Base-by-base conservation (phyloP, 2,797 vertebrate genomes). In the Pteropus rufus region DNA sequence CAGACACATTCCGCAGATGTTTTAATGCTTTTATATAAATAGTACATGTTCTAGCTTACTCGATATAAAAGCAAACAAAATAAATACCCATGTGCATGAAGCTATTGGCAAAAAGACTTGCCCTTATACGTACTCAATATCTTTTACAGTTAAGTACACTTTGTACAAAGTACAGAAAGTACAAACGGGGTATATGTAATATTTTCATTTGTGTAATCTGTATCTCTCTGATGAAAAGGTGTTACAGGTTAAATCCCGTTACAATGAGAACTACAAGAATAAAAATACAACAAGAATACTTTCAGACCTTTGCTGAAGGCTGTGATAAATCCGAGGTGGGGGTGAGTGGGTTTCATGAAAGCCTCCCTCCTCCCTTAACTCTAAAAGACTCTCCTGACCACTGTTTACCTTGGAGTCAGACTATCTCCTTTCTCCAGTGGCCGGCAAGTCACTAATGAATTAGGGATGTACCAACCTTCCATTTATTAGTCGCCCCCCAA, bases 161-260 rank as follows among this genome's bases (percentile, higher is more conserved):
- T 82, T 31, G 62, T 69, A 64, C 58, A 64, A 89, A 91, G 82
- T 44, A 85, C 82, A 52, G 77, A 65, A 86, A 91, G 79, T 75
- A 95, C 87, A 94, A 87, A 84, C 56, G 89, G 56, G 73, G 76
- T 11, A 89, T 6, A 11, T 10, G 15, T 49, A 64, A 39, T 15
- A 34, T 14, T 77, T 95, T 73, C 77, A 65, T 39, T 52, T 73
- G 70, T 52, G 54, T 65, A 46, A 83, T 54, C 84, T 96, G 90
- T 10, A 39, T 72, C 81, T 90, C 83, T 96, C 81, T 92, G 93
- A 93, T 88, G 76, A 82, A 96, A 85, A 92, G 24, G 52, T 67
- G 65, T 56, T 80, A 88, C 84, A 97, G 88, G 97, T 97, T 90
- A 98, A 97, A 98, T 97, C 97, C 97, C 96, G 92, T 93, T 96